A percentile compares a stretch with the other conserved stretches of the same genome.
These are phyloP conservation scores for Misgurnus anguillicaudatus DNA, from an alignment of 2,113 vertebrate species.

Conservation along the genomic window DNA sequence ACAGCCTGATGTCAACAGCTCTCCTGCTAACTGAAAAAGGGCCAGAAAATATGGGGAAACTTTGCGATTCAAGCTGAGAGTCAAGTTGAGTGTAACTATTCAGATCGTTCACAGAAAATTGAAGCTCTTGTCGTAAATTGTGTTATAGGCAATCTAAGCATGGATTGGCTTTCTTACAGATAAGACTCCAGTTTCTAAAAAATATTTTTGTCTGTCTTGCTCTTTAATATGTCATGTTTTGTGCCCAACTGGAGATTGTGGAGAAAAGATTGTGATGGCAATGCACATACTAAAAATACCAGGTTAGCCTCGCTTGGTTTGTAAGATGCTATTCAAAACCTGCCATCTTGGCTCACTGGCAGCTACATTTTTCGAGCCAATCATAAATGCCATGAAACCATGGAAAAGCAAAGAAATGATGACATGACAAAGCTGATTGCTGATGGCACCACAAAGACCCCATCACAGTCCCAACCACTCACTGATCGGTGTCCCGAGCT, in stretches of 20 bases:
- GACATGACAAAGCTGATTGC: no score
- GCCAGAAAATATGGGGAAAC: slow-evolving; percentile 43
- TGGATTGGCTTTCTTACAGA: not conserved
- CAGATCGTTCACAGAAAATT: slow-evolving; percentile 34
- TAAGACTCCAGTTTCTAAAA: not conserved
- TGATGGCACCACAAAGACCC: no score
- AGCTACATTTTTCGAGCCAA: no score
- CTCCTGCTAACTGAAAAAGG: slow-evolving; percentile 30
- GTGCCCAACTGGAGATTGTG: no score
- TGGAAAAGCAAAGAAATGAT: no score
- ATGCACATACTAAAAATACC: not conserved
- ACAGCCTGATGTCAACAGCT: slow-evolving; percentile 51
- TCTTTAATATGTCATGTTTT: not conserved
- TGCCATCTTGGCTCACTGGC: no score
- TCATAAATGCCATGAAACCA: no score
- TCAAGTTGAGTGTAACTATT: slow-evolving; percentile 21
- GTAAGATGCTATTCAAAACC: no score
- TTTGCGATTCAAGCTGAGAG: slow-evolving; percentile 30
- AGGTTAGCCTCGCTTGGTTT: not conserved
- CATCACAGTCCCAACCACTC: no score
- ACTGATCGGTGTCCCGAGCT: no score
- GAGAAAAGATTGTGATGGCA: not conserved
- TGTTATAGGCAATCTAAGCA: slow-evolving; percentile 25
- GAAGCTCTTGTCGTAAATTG: slow-evolving; percentile 22
- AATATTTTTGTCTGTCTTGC: not conserved